These are phyloP conservation scores for Oriolus oriolus DNA, from an alignment of 2,113 vertebrate genomes.

Conservation along the genomic window DNA sequence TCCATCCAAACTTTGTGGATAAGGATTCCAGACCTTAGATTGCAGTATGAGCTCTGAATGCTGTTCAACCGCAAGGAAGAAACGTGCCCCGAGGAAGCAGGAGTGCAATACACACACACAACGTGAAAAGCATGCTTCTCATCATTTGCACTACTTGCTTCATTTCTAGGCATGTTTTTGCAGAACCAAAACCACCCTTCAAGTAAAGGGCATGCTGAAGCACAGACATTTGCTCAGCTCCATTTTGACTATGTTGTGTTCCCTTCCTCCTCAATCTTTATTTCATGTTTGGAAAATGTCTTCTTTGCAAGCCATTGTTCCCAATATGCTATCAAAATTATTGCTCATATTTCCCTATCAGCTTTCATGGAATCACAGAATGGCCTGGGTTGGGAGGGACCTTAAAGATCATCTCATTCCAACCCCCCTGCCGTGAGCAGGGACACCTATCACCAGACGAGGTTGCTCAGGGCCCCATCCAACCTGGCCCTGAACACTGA, in stretches of 20 bases:
- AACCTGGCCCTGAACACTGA: background rate
- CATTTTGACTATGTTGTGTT: background rate
- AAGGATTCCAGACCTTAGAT: background rate
- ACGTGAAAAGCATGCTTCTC: background rate
- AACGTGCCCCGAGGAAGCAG: background rate
- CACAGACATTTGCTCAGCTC: background rate
- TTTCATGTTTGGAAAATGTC: background rate
- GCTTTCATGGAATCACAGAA: background rate
- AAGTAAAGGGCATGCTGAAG: background rate
- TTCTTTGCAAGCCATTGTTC: background rate
- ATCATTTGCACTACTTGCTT: background rate
- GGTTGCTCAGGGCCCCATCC: background rate
- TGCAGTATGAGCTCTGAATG: background rate
- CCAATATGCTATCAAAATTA: background rate
- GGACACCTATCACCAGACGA: background rate
- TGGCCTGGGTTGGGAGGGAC: background rate
- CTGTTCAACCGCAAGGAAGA: background rate
- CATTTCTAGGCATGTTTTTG: background rate
- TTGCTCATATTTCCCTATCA: background rate
- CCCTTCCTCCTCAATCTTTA: fast-evolving
- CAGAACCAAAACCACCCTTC: background rate
- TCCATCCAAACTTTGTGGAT: background rate
- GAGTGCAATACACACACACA: background rate
- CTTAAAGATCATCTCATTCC: background rate
- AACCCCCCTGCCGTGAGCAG: background rate